phyloP scores from a whole-genome alignment of 2,888 invertebrate genomes.

The Schizotus pectinicornis region DNA sequence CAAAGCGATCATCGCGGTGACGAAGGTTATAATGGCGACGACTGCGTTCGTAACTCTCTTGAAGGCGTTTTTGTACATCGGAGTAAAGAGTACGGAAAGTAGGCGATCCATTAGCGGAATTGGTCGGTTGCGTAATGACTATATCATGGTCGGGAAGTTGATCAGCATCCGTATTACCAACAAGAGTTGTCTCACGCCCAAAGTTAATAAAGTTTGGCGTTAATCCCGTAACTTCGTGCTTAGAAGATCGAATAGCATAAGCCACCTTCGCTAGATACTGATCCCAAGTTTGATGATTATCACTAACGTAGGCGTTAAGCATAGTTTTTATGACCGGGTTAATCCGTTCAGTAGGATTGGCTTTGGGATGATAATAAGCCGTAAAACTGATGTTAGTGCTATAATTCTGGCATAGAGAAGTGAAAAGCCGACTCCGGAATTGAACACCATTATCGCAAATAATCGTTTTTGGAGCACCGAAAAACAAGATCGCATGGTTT shows the following conservation, averaged over 20 bases:
- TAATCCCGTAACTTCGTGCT: slow-evolving; percentile 26
- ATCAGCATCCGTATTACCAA: too few relatives aligned
- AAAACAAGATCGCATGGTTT: slow-evolving; percentile 26
- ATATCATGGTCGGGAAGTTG: not conserved
- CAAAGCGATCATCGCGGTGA: too few relatives aligned
- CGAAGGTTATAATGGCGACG: too few relatives aligned
- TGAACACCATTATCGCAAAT: slow-evolving; percentile 26
- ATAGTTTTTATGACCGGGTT: slow-evolving; percentile 47
- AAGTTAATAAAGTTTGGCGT: slow-evolving; percentile 30
- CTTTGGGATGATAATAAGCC: too few relatives aligned
- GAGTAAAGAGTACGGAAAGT: too few relatives aligned
- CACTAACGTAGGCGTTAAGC: slow-evolving; percentile 38
- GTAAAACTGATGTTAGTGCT: too few relatives aligned
- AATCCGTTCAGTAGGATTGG: slow-evolving; percentile 40
- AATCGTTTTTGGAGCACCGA: slow-evolving; percentile 21
- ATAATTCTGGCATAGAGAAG: too few relatives aligned
- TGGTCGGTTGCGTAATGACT: too few relatives aligned
- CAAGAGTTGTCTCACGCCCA: slow-evolving; percentile 22
- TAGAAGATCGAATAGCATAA: slow-evolving; percentile 26
- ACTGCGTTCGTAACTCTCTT: too few relatives aligned
- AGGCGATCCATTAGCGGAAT: too few relatives aligned
- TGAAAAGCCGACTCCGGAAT: not conserved
- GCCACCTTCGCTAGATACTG: slow-evolving; percentile 19
- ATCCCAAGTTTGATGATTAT: slow-evolving; percentile 37
- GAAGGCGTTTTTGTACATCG: too few relatives aligned